phyloP scores from a whole-genome alignment of 2,888 invertebrate species.

The Scaptomyza caliginosa region DNA sequence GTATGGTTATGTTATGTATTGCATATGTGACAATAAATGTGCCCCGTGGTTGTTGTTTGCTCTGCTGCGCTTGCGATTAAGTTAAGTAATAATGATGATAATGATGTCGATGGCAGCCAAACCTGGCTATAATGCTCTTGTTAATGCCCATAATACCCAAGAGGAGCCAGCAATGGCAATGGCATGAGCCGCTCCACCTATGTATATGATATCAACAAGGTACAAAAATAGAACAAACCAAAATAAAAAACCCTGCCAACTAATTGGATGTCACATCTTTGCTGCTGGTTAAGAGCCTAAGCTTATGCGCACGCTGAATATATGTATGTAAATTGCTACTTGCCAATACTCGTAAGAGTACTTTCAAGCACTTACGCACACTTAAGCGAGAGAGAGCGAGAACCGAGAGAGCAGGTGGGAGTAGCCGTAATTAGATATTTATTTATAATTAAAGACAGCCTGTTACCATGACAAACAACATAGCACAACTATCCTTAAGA shows the following conservation, averaged over 20 bases:
- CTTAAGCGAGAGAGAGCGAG: neutral
- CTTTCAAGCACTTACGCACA: neutral
- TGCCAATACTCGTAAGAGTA: neutral
- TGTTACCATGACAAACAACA: neutral
- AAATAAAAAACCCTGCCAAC: constrained; percentile 10
- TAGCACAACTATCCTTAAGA: too few species aligned
- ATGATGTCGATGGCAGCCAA: constrained; percentile 40
- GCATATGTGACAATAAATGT: constrained; percentile 49
- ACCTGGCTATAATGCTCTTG: constrained; percentile 55
- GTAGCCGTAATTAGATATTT: constrained; percentile 15
- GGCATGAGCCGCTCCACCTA: neutral
- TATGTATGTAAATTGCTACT: neutral
- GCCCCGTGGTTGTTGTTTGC: constrained; percentile 29
- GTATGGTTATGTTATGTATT: constrained; percentile 10
- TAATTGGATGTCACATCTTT: constrained; percentile 22
- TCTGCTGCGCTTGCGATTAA: constrained; percentile 50
- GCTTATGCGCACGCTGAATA: neutral
- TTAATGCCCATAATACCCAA: constrained; percentile 40
- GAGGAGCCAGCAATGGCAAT: neutral
- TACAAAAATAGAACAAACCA: neutral
- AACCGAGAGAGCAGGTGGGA: neutral
- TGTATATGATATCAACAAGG: neutral
- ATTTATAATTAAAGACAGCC: neutral
- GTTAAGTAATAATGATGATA: constrained; percentile 54
- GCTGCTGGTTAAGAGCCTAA: constrained; percentile 19